Evolutionary conservation across 2,113 vertebrate species (phyloP).

Genomic region (Brachyistius frenatus): DNA sequence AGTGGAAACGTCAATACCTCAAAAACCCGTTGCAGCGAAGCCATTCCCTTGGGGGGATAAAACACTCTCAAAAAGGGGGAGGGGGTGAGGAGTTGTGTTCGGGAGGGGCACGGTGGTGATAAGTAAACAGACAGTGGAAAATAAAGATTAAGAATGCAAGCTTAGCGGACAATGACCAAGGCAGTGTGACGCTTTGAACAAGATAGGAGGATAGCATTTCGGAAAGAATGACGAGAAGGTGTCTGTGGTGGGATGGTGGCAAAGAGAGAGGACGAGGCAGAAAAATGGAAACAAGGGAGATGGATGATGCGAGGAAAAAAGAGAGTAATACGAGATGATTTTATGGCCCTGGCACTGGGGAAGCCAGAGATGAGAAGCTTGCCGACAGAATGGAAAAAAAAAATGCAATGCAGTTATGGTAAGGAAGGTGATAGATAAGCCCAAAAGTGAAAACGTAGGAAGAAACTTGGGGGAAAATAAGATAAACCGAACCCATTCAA

Average conservation of each 20-base stretch:
- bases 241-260: slow-evolving; percentile 11
- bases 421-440: slow-evolving; percentile 63
- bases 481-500: slow-evolving; percentile 46
- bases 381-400: slow-evolving; percentile 20
- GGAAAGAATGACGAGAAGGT: slow-evolving; percentile 40
- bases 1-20: slow-evolving; percentile 80
- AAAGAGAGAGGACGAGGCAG: slow-evolving; percentile 12
- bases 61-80: slow-evolving; percentile 58
- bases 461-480: slow-evolving; percentile 13
- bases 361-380: slow-evolving; percentile 52
- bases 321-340: slow-evolving; percentile 51
- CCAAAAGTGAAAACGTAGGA: slow-evolving; percentile 18
- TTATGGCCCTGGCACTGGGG: slow-evolving; percentile 38
- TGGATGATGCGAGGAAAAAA: slow-evolving; percentile 50
- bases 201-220: slow-evolving; percentile 32
- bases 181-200: slow-evolving; percentile 33
- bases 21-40: slow-evolving; percentile 71
- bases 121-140: slow-evolving; percentile 65
- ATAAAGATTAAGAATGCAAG: slow-evolving; percentile 65
- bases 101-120: slow-evolving; percentile 44
- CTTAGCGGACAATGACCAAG: slow-evolving; percentile 45
- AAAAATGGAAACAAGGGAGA: slow-evolving; percentile 60
- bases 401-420: slow-evolving; percentile 49
- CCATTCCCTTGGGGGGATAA: slow-evolving; percentile 54
- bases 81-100: slow-evolving; percentile 24